phyloP scores from a whole-genome alignment of 92 coral and sea anemone genomes.

The Metridium senile region DNA sequence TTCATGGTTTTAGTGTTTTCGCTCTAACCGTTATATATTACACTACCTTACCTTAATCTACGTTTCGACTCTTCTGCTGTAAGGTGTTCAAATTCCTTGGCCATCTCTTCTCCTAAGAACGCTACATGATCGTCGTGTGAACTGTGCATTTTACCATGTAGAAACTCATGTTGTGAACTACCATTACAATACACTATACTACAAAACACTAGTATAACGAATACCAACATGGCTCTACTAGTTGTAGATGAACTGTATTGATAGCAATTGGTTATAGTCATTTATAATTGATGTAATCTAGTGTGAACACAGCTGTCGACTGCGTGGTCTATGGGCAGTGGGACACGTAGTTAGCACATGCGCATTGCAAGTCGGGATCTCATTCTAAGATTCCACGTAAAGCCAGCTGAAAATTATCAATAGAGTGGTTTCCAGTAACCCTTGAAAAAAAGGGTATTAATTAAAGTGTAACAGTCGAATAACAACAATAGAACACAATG shows the following conservation, averaged over 20 bases:
- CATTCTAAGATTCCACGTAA: neutral
- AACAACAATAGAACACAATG: too few species aligned
- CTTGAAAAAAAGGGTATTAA: neutral
- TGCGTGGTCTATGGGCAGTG: constrained; percentile 18
- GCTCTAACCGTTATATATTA: neutral
- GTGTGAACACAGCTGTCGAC: constrained; percentile 19
- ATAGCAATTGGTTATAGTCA: neutral
- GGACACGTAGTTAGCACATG: constrained; percentile 45
- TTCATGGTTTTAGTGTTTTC: too few species aligned
- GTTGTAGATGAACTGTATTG: neutral
- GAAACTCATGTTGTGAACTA: constrained; percentile 33
- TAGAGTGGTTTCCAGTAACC: neutral
- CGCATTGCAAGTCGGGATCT: neutral
- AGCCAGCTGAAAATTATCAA: too few species aligned
- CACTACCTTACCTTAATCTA: constrained; percentile 70
- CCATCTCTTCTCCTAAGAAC: constrained; percentile 86
- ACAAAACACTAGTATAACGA: neutral
- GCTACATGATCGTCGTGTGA: constrained; percentile 83
- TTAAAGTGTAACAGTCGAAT: neutral
- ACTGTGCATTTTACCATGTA: constrained; percentile 56
- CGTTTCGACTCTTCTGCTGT: constrained; percentile 89
- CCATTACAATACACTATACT: neutral
- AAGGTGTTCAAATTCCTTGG: constrained; percentile 83
- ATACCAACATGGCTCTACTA: neutral
- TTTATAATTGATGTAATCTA: neutral